phyloP scores from a whole-genome alignment of 2,113 vertebrate species.

The Zosterops borbonicus region DNA sequence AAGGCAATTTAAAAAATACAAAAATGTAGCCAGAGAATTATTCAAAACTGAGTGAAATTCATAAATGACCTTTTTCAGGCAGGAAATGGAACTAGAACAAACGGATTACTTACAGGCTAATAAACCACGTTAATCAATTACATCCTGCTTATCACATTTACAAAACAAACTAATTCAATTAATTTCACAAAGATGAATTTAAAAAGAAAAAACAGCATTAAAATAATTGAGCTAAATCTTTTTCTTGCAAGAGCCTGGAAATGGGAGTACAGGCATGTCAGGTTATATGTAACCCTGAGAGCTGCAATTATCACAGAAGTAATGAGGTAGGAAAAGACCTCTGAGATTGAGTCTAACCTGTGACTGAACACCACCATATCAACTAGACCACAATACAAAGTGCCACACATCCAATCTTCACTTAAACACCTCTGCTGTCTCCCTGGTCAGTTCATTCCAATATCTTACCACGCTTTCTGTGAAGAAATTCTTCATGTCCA shows the following conservation, averaged over 20 bases:
- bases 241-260: neutral
- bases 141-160: neutral
- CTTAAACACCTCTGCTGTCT: neutral
- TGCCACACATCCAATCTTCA: neutral
- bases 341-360: fast-evolving
- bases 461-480: neutral
- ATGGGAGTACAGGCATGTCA: neutral
- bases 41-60: neutral
- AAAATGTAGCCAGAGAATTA: neutral
- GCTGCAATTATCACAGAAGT: neutral
- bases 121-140: neutral
- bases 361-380: neutral
- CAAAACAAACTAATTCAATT: neutral
- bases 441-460: neutral
- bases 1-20: neutral
- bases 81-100: neutral
- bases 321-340: neutral
- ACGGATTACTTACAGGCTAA: neutral
- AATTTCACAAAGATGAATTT: neutral
- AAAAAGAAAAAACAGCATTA: neutral
- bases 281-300: neutral
- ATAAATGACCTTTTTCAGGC: neutral
- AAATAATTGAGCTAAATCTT: neutral
- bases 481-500: neutral
- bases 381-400: neutral